A percentile compares a stretch with the other conserved stretches of the same genome.
Evolutionary conservation across 2,797 vertebrate species (phyloP).

Genomic region (Cygnus olor): DNA sequence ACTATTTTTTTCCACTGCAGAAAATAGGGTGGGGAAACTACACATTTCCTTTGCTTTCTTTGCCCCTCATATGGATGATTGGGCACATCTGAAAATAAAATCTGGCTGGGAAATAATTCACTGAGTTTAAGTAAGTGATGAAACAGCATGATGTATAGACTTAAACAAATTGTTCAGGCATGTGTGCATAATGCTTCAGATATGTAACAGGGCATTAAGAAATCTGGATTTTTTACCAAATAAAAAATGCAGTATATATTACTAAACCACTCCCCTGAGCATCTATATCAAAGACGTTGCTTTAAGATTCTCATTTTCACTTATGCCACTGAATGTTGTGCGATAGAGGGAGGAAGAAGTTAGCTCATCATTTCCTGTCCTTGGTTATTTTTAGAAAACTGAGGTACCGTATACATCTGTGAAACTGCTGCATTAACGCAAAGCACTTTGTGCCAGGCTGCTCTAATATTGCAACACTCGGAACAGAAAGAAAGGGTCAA

Average conservation of each 20-base stretch:
- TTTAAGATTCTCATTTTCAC: constrained; percentile 52
- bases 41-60: constrained; percentile 11
- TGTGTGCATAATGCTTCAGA: neutral
- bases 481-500: neutral
- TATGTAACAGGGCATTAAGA: constrained; percentile 38
- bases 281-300: constrained; percentile 2
- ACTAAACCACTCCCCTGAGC: constrained; percentile 1
- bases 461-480: neutral
- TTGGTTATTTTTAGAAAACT: constrained; percentile 34
- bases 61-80: neutral
- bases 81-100: constrained; percentile 54
- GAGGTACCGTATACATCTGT: neutral
- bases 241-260: constrained; percentile 34
- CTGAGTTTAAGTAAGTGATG: constrained; percentile 54
- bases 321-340: neutral
- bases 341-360: neutral
- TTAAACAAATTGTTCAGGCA: constrained; percentile 55
- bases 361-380: constrained; percentile 16
- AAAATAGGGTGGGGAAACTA: neutral
- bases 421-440: neutral
- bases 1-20: neutral
- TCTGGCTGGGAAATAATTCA: constrained; percentile 58
- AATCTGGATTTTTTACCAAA: constrained; percentile 41
- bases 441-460: neutral
- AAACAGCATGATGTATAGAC: constrained; percentile 57